Conservation (phyloP, 2,797 vertebrate genomes). For the Coendou prehensilis region DNA sequence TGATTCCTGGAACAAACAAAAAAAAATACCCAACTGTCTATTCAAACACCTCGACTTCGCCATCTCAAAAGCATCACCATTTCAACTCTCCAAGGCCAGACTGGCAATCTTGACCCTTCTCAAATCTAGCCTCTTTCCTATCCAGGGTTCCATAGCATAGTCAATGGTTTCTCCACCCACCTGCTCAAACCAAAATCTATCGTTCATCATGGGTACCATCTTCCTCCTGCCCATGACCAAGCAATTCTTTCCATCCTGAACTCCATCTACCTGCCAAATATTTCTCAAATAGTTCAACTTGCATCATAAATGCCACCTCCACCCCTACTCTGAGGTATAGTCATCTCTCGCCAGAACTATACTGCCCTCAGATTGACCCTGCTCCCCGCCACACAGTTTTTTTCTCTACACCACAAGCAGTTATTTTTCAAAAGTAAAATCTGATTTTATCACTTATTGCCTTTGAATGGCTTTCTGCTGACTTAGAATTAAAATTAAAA, state of each 20-base stretch:
- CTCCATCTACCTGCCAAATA: neutral
- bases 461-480: neutral
- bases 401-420: neutral
- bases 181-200: neutral
- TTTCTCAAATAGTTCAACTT: neutral
- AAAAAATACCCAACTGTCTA: neutral
- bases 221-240: neutral
- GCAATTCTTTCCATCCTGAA: neutral
- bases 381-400: neutral
- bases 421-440: constrained; percentile 28
- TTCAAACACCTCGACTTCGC: neutral
- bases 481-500: neutral
- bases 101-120: neutral
- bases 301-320: neutral
- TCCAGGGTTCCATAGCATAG: neutral
- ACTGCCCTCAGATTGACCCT: neutral
- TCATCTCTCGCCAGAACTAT: neutral
- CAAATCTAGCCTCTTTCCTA: neutral
- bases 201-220: neutral
- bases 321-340: neutral
- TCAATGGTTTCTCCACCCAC: neutral
- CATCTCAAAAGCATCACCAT: neutral
- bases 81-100: neutral
- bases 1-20: too few species aligned
- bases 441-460: neutral